Base-by-base conservation (phyloP, 2,888 invertebrate species). In the Gymnosoma rotundatum region DNA sequence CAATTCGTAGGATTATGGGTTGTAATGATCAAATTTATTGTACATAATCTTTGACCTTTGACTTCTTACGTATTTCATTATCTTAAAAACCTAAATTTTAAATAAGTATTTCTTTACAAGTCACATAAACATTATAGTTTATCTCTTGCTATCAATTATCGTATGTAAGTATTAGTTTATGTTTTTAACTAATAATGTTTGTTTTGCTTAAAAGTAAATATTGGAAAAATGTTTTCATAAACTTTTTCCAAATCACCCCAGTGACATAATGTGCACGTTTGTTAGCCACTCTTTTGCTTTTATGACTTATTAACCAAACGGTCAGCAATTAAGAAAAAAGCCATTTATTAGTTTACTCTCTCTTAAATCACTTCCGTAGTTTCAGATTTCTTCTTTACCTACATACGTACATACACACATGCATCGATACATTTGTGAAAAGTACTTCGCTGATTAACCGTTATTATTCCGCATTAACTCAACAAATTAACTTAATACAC, bases 301-400 rank as follows among this genome's bases (percentile, higher is more conserved):
- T n/a, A 21, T 38, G 70, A 60, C 66, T 83, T 83, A 83, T 58
- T 52, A 64, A 50, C 64, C n/a, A 54, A 66, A 66, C 70, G 74
- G 74, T 61, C 74, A 79, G 70, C 74, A 79, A 83, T 79, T 83
- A 79, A 83, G 52, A 74, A 64, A 66, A 79, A 83, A 75, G 50
- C 79, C 74, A 74, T 75, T 79, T 78, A 83, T 83, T 50, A 32
- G 45, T 74, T 78, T 74, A 66, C 70, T 45, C 45, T 64, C 70
- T 64, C 74, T 78, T 72, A 83, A 78, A 76, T 82, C 75, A 66
- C 52, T 69, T 78, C 45, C 72, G 18, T 63, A 61, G 78, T 78
- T 73, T 74, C 69, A 32, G 74, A 78, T 78, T 83, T 74, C 78
- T 32, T 63, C 12, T 52, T 20, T 42, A 45, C n/a, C 6, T 10